Evolutionary conservation across 2,113 vertebrate genomes (phyloP), one percentile per base, ranked within the genome.

Genomic region (Coptodon bakossiorum): DNA sequence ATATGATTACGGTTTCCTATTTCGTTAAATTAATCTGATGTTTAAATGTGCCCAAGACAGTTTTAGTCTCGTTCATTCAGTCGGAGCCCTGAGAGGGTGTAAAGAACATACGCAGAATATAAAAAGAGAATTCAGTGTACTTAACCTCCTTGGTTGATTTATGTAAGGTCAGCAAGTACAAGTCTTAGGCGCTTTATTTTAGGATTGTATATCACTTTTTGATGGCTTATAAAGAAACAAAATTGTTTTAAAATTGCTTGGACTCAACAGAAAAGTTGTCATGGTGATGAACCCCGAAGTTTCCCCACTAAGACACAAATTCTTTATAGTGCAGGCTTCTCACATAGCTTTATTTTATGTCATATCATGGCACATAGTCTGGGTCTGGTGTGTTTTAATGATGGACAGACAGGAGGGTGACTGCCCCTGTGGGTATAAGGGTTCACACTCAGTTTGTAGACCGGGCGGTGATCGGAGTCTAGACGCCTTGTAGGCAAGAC

Each of bases 401-500:
- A 80, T 45, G 8, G 82, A 73, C 36, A 85, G 63, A 59, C 6
- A 3, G 45, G 31, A 40, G 31, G 27, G 9, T 50, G 80, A 63
- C 43, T 22, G 63, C 84, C 79, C 43, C 34, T 43, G 61, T 36
- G 61, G 57, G 66, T 81, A n/a, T 53, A 12, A 53, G 17, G 66
- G 86, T 86, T 84, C 63, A 85, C 9, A 76, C 38, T 80, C 63
- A 45, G 92, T 73, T 82, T 80, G 68, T 86, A 57, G 81, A 73
- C 29, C 6, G 48, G 76, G 48, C 13, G 11, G 43, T 38, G 59
- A 90, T 80, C 45, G 63, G 71, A 78, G 88, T 93, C 91, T 87
- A 91, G 89, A 93, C 48, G 17, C 90, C 89, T 87, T 80, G 89
- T 82, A 87, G 85, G 86, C 86, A 87, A 82, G 71, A 84, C 1